Conservation (phyloP, 1,140 invertebrate species). For the Bombus balteatus region DNA sequence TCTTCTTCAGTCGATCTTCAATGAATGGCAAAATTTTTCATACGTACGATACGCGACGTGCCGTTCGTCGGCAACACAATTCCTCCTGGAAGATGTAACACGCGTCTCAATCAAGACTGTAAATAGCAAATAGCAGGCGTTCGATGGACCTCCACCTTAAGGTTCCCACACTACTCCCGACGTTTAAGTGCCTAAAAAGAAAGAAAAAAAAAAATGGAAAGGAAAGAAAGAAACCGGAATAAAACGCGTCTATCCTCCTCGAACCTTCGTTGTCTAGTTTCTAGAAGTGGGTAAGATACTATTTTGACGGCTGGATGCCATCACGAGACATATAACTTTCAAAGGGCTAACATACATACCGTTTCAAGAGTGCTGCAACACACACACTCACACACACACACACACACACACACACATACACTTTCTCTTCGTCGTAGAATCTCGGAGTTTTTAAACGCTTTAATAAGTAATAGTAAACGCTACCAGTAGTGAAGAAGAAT, state of each 20-base stretch:
- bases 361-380: constrained; percentile 20
- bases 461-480: not conserved
- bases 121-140: constrained; percentile 62
- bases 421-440: constrained; percentile 32
- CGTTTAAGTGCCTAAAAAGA: constrained; percentile 68
- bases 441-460: not conserved
- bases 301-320: constrained; percentile 29
- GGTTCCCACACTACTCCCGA: constrained; percentile 64
- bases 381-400: not conserved
- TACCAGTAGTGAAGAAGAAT: not conserved
- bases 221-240: constrained; percentile 42
- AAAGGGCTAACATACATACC: not conserved
- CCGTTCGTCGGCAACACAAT: constrained; percentile 33
- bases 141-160: constrained; percentile 59
- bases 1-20: not conserved
- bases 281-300: constrained; percentile 61
- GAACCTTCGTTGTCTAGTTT: constrained; percentile 64
- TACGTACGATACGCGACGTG: not conserved
- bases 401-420: not conserved
- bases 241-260: constrained; percentile 60
- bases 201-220: constrained; percentile 23
- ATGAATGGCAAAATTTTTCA: not conserved
- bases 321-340: not conserved
- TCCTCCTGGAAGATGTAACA: constrained; percentile 40
- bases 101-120: constrained; percentile 59